Conservation (phyloP, 1,140 invertebrate species). For the Drosophila pruinosa region DNA sequence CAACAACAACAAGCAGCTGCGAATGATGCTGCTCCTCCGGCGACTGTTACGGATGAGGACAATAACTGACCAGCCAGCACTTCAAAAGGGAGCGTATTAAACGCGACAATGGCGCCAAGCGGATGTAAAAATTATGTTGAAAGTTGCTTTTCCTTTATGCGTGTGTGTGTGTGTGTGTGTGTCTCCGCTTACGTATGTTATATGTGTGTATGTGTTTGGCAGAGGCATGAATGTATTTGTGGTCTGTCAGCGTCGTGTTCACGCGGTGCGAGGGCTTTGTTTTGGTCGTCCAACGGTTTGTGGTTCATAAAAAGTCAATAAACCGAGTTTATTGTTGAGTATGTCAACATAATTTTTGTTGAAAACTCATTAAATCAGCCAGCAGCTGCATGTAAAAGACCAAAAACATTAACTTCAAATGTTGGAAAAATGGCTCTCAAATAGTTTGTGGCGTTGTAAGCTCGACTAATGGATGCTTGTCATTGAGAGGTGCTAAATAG, state of each 20-base stretch:
- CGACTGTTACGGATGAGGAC: conserved; percentile 5
- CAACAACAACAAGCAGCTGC: conserved; percentile 25
- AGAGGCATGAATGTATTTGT: conserved; percentile 14
- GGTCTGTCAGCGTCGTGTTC: conserved; percentile 44
- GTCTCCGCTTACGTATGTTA: conserved; percentile 17
- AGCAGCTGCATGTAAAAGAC: conserved; percentile 7
- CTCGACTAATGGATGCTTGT: conserved; percentile 11
- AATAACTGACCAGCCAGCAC: conserved; percentile 28
- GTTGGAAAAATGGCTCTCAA: background rate
- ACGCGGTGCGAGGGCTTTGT: conserved; percentile 49
- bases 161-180: conserved; percentile 3
- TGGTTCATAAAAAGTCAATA: conserved; percentile 80
- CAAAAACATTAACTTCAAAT: conserved; percentile 11
- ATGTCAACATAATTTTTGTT: conserved; percentile 71
- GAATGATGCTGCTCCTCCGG: background rate
- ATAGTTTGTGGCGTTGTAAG: background rate
- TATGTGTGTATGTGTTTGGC: conserved; percentile 12
- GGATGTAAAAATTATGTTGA: conserved; percentile 78
- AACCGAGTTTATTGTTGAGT: conserved; percentile 67
- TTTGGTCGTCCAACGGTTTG: conserved; percentile 50
- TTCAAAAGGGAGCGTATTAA: conserved; percentile 50
- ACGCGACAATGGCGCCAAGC: conserved; percentile 69
- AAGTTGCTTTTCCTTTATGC: conserved; percentile 37
- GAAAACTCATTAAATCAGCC: conserved; percentile 73
- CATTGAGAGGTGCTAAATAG: conserved; percentile 12